Evolutionary conservation across 1,140 invertebrate species (phyloP).

Genomic region (Drosophila setifemur): DNA sequence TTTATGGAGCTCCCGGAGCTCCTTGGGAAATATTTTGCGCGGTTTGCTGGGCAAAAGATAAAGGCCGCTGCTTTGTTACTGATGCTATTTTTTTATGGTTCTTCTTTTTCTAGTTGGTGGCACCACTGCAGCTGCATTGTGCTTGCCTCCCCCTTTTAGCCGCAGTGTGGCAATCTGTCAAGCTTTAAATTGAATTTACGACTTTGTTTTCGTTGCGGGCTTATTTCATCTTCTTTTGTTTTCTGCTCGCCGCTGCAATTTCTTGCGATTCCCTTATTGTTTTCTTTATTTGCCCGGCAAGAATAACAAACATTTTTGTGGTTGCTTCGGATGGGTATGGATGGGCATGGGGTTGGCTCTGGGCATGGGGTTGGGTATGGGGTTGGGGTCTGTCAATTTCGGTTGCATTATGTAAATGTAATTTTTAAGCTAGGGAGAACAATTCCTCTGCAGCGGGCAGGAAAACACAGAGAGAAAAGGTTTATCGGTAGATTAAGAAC

Average conservation of each 20-base stretch:
- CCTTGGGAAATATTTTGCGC: constrained; percentile 48
- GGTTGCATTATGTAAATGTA: constrained; percentile 74
- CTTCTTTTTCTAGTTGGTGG: constrained; percentile 2
- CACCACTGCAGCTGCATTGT: constrained; percentile 8
- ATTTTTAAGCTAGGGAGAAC: constrained; percentile 45
- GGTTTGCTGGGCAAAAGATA: constrained; percentile 44
- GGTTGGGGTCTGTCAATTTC: constrained; percentile 58
- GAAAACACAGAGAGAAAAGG: too few relatives aligned
- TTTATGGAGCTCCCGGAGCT: neutral
- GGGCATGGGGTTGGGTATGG: too few relatives aligned
- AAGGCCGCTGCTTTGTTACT: constrained; percentile 49
- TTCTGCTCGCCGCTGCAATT: constrained; percentile 28
- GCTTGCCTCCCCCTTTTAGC: constrained; percentile 17
- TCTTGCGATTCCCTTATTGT: constrained; percentile 51
- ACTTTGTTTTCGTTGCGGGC: constrained; percentile 77
- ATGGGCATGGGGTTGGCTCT: neutral
- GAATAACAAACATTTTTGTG: constrained; percentile 55
- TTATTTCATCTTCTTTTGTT: constrained; percentile 66
- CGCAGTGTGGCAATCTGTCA: constrained; percentile 76
- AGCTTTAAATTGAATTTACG: constrained; percentile 82
- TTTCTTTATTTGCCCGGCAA: constrained; percentile 48
- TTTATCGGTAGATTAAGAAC: too few relatives aligned
- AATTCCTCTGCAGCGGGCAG: neutral
- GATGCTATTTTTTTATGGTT: constrained; percentile 58
- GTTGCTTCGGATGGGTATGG: neutral